phyloP scores from a whole-genome alignment of 2,797 vertebrate genomes.

The Chromobotia macracanthus region DNA sequence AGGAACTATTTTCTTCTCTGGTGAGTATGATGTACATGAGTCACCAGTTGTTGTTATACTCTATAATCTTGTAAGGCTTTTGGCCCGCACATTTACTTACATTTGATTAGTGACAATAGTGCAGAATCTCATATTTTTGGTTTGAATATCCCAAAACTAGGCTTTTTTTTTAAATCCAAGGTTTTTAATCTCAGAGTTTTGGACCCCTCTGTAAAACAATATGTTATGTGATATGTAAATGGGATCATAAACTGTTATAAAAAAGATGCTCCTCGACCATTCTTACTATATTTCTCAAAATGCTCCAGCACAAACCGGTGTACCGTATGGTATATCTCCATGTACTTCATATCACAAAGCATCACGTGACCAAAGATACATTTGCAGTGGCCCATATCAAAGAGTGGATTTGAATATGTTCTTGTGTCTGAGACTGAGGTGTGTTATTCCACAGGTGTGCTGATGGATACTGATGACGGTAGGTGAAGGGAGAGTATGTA shows the following conservation, averaged over 20 bases:
- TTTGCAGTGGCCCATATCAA: not conserved
- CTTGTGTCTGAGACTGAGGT: slow-evolving; percentile 69
- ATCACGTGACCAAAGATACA: slow-evolving; percentile 5
- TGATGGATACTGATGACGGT: slow-evolving; percentile 80
- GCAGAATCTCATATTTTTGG: no score
- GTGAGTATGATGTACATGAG: slow-evolving; percentile 58
- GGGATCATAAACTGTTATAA: no score
- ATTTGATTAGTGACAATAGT: no score
- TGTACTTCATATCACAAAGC: slow-evolving; percentile 3
- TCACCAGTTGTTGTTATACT: not conserved
- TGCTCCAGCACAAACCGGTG: not conserved
- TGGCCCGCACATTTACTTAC: not conserved
- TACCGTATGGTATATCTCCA: not conserved
- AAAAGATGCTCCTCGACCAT: no score
- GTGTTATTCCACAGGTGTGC: slow-evolving; percentile 79
- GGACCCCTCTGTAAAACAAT: no score
- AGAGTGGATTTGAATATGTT: slow-evolving; percentile 18
- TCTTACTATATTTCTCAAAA: not conserved
- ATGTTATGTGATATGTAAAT: no score
- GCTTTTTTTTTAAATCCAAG: not conserved
- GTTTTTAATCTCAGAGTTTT: no score
- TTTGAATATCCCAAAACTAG: not conserved
- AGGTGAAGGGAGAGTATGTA: slow-evolving; percentile 56
- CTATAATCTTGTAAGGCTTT: not conserved
- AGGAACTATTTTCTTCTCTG: slow-evolving; percentile 81